Evolutionary conservation across 1,140 invertebrate genomes (phyloP), one percentile per base, ranked within the genome.

Genomic region (Drosophila melanogaster): DNA sequence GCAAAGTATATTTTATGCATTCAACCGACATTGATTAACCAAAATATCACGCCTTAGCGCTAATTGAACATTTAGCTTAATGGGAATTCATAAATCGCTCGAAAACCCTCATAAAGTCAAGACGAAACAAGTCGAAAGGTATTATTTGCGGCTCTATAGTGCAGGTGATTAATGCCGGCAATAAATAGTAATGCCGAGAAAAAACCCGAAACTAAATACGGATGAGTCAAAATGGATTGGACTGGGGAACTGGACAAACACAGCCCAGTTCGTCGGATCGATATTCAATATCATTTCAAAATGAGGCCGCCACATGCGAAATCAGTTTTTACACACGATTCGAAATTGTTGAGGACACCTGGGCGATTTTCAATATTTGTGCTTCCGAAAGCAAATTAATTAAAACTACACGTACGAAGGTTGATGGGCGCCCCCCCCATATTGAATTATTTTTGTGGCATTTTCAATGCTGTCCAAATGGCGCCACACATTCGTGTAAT

Each of bases 351-450:
- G 37, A 58, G 60, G 72, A 61, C 51, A 22, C 40, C 37, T 30
- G 50, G 19, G 12, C 41, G 17, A 49, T 41, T 70, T 70, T 41
- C 57, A 71, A 71, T 70, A 71, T 46, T 72, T 53, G 55, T 69
- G 51, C 70, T 84, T 79, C 79, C 67, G 74, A 71, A 81, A 79
- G 50, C 61, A 87, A 87, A 83, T 87, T 87, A 87, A 87, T 89
- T 87, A 83, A 83, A 86, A 87, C 69, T 81, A 86, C 83, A 79
- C 79, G 76, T 89, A 87, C 83, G 81, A 73, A 85, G 81, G 81
- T 67, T 77, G 60, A 53, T 60, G 56, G 37, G 22, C 30, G 53
- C 19, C 19, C 19, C 19, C 19, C 61, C 47, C 65, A 73, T 67
- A 54, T 77, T 49, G 70, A 57, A 51, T 69, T 73, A 62, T 66